phyloP scores from a whole-genome alignment of 2,888 invertebrate genomes.

The Meloe dianella region DNA sequence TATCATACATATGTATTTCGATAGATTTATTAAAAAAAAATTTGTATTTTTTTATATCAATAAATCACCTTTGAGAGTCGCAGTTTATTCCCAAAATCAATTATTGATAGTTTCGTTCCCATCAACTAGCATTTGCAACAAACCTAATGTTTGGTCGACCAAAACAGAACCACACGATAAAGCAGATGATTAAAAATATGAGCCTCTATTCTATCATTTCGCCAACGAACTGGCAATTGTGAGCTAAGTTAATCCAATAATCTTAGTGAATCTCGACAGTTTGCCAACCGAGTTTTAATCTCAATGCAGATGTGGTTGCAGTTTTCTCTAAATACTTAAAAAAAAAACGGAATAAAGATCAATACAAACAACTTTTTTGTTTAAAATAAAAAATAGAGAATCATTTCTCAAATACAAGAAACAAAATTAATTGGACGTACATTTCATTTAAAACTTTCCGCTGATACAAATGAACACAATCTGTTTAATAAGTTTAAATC shows the following conservation, averaged over 20 bases:
- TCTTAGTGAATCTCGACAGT: not conserved
- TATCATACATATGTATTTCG: not conserved
- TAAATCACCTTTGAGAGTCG: too few relatives aligned
- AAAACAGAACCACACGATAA: too few relatives aligned
- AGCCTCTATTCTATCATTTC: not conserved
- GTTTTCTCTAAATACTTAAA: too few relatives aligned
- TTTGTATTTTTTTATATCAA: not conserved
- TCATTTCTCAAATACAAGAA: not conserved
- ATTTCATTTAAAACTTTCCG: conserved; percentile 32
- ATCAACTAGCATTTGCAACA: too few relatives aligned
- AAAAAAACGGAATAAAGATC: too few relatives aligned
- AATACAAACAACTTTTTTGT: too few relatives aligned
- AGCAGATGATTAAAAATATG: too few relatives aligned
- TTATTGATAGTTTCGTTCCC: too few relatives aligned
- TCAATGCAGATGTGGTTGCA: not conserved
- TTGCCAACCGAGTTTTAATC: not conserved
- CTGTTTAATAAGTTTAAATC: conserved; percentile 38
- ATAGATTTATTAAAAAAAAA: not conserved
- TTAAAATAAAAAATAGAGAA: too few relatives aligned
- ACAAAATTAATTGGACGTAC: conserved; percentile 22
- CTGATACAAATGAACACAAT: conserved; percentile 30
- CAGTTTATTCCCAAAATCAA: too few relatives aligned
- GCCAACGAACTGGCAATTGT: not conserved
- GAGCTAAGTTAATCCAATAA: not conserved
- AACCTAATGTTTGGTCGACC: too few relatives aligned